These are phyloP conservation scores for Apamea sordens DNA, from an alignment of 2,888 invertebrate species.

Conservation along the genomic window DNA sequence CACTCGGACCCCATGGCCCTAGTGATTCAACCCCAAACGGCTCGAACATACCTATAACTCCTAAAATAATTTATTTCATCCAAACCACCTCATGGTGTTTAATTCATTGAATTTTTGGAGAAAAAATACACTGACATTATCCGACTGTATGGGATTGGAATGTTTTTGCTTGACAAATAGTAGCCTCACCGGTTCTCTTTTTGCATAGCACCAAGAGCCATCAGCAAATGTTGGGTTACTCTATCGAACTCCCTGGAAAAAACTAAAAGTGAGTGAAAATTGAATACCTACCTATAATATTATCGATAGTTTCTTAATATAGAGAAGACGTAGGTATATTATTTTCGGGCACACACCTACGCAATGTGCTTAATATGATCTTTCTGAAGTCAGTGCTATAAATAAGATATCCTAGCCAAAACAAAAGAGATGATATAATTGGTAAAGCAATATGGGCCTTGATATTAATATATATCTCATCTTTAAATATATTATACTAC, in stretches of 20 bases:
- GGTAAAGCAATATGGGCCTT: constrained; percentile 36
- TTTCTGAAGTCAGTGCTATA: constrained; percentile 33
- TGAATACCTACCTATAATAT: no score
- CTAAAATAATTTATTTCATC: not conserved
- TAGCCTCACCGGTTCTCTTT: not conserved
- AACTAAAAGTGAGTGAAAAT: not conserved
- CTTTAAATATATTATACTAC: constrained; percentile 61
- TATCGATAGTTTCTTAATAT: not conserved
- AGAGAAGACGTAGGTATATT: not conserved
- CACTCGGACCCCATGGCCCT: no score
- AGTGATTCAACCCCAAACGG: no score
- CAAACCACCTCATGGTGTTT: not conserved
- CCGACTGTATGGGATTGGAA: not conserved
- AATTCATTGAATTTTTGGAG: not conserved
- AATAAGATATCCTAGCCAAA: constrained; percentile 41
- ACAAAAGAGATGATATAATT: constrained; percentile 52
- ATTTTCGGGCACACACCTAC: constrained; percentile 4
- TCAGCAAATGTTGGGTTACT: not conserved
- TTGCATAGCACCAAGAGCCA: not conserved
- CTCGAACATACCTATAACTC: no score
- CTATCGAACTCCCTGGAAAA: not conserved
- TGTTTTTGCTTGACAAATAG: not conserved
- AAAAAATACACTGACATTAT: no score
- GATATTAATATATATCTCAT: constrained; percentile 58
- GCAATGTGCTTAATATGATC: not conserved